Evolutionary conservation across 2,797 vertebrate species (phyloP).

Genomic region (Pangasius mekongensis): DNA sequence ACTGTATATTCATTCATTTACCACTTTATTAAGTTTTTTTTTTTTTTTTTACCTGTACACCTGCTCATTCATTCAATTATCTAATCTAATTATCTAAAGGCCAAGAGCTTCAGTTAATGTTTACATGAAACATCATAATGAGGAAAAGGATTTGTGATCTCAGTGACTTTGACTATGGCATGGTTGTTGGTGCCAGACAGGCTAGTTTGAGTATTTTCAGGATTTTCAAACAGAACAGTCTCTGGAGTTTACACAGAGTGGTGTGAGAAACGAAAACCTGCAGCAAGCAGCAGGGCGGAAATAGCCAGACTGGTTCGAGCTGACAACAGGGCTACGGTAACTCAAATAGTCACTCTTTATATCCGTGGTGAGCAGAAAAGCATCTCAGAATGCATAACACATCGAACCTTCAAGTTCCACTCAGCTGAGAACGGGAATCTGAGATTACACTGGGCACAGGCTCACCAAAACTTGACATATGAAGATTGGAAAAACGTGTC

Average conservation of each 20-base stretch:
- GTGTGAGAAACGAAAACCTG: background rate
- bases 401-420: too few relatives aligned
- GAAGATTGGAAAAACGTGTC: too few relatives aligned
- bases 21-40: background rate
- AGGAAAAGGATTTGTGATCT: background rate
- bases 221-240: too few relatives aligned
- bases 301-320: background rate
- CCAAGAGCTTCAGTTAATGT: background rate
- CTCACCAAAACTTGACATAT: too few relatives aligned
- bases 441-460: too few relatives aligned
- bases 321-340: background rate
- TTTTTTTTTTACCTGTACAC: background rate
- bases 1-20: background rate
- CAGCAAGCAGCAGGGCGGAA: too few relatives aligned
- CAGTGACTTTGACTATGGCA: background rate
- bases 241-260: background rate
- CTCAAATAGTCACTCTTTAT: background rate
- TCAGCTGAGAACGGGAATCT: too few relatives aligned
- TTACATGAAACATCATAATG: background rate
- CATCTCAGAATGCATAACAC: too few relatives aligned
- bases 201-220: too few relatives aligned
- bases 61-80: background rate
- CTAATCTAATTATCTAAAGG: background rate
- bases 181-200: background rate
- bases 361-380: background rate